A percentile compares a stretch with the other conserved stretches of the same genome.
phyloP scores from a whole-genome alignment of 1,140 invertebrate species.

The Lepidurus arcticus region DNA sequence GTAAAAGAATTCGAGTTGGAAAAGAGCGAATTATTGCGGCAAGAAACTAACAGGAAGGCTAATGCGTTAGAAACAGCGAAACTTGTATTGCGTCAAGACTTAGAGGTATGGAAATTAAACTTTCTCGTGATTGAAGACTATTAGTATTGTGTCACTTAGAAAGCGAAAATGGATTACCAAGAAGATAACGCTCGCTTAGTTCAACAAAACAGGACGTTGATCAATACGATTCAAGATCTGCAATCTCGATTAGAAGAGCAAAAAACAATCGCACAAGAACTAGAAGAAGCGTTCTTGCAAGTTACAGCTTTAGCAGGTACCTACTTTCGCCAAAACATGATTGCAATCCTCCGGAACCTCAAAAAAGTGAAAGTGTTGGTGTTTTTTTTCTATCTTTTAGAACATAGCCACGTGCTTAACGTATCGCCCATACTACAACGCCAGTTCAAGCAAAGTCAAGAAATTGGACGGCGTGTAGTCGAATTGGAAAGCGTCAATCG shows the following conservation, averaged over 20 bases:
- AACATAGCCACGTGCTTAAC: background rate
- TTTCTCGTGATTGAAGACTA: background rate
- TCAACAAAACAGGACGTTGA: background rate
- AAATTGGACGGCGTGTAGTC: background rate
- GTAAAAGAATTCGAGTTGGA: background rate
- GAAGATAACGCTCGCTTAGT: background rate
- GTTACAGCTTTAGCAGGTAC: background rate
- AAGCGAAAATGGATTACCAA: background rate
- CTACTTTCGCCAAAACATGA: background rate
- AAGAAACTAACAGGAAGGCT: background rate
- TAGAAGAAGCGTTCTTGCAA: background rate
- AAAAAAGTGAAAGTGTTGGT: background rate
- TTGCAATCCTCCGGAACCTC: too few species aligned
- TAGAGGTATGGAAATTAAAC: background rate
- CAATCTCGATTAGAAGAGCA: background rate
- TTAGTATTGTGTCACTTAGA: background rate
- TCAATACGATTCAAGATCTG: background rate
- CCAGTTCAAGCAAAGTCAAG: slow-evolving; percentile 9
- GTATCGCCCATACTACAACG: background rate
- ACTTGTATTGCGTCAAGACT: background rate
- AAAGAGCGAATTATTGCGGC: background rate
- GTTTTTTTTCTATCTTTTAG: background rate
- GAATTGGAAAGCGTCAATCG: slow-evolving; percentile 5
- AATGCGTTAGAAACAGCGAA: background rate
- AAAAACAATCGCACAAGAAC: background rate